Evolutionary conservation across 1,140 invertebrate genomes (phyloP).

Genomic region (Pseudomyrmex sp.): DNA sequence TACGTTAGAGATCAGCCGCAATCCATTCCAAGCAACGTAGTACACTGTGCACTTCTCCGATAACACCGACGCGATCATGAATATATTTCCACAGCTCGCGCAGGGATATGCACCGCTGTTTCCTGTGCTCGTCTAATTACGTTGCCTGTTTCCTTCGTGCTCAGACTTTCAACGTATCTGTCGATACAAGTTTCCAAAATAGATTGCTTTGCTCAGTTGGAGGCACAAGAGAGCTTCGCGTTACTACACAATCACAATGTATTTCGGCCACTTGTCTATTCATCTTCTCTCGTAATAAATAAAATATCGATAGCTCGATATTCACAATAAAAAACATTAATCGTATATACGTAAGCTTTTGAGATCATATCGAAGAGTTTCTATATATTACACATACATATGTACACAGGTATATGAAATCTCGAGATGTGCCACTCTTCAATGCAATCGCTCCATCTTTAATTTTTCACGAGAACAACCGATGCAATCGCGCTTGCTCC

Average conservation of each 20-base stretch:
- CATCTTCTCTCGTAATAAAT: not conserved
- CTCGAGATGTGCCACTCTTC: not conserved
- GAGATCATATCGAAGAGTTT: no score
- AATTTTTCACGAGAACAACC: not conserved
- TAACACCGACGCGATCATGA: slow-evolving; percentile 45
- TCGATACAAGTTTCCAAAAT: slow-evolving; percentile 11
- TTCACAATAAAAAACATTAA: not conserved
- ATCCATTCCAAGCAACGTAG: slow-evolving; percentile 32
- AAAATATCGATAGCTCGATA: not conserved
- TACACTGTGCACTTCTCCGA: slow-evolving; percentile 9
- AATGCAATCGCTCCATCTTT: not conserved
- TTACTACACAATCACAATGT: not conserved
- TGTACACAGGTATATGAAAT: no score
- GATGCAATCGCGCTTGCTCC: slow-evolving; percentile 4
- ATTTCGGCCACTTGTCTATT: not conserved
- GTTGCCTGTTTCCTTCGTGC: slow-evolving; percentile 39
- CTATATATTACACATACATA: no score
- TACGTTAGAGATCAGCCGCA: slow-evolving; percentile 50
- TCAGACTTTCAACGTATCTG: slow-evolving; percentile 33
- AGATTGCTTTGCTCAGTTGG: not conserved
- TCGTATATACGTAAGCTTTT: no score
- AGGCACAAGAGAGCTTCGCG: no score
- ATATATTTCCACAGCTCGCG: slow-evolving; percentile 39
- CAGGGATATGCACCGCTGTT: not conserved
- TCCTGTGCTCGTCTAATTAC: slow-evolving; percentile 36